Evolutionary conservation across 2,888 invertebrate species (phyloP), one percentile per base, ranked within the genome.

Genomic region (Dermolepida albohirtum): DNA sequence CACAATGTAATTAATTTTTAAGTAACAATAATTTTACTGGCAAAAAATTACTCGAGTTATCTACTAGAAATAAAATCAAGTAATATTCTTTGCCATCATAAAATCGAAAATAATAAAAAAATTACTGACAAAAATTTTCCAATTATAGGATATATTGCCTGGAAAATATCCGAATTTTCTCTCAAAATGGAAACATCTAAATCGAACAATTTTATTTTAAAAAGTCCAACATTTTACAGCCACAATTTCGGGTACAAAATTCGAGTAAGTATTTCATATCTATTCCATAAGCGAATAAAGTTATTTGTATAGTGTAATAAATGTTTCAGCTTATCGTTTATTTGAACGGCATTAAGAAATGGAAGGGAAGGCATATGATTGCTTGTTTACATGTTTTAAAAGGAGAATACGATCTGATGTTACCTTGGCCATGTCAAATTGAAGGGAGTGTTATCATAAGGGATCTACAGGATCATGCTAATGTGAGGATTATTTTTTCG

Each of bases 211-310:
- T 84, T 86, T 0, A 86, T 89, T 0, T 77, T 92, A 1, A 87
- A 87, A 71, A 92, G 92, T 75, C 89, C 91, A 0, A 82, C 89
- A 70, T 92, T 93, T 79, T 87, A 88, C 44, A 89, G 90, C 44
- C 88, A 87, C 76, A 88, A 88, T 70, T 92, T 89, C 74, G 92
- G 93, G n/a, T 93, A 93, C 80, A 89, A 89, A 2, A 78, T 93
- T 16, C 87, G 91, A 82, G 90, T 90, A 83, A 78, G 72, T 72
- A 67, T 11, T 34, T 1, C 34, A 34, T 34, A 6, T 6, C 8
- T 34, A 10, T n/a, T n/a, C 8, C 6, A 12, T 4, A 11, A 6
- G 22, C 10, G 16, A 47, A 47, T 40, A 55, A 22, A 2, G 11
- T n/a, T 27, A 2, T 49, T 49, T 11, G 8, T 11, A 10, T 10